Conservation (phyloP, 2,113 vertebrate genomes). For the Tetraodon nigroviridis region DNA sequence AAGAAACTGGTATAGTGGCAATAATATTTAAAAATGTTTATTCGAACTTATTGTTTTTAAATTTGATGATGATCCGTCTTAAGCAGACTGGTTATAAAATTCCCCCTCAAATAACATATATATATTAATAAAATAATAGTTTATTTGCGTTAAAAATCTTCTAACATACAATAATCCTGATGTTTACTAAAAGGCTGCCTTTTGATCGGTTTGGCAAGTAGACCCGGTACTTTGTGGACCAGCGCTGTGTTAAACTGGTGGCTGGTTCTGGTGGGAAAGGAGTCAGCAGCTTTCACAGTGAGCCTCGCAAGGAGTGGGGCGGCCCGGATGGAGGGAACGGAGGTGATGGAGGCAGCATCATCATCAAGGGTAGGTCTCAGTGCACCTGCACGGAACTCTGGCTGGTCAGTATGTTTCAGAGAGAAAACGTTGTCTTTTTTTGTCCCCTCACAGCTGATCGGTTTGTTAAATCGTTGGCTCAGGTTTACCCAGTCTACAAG, state of each 20-base stretch:
- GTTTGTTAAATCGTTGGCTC: slow-evolving; percentile 82
- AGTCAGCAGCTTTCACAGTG: slow-evolving; percentile 82
- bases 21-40: no score
- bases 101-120: no score
- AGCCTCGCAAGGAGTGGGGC: slow-evolving; percentile 90
- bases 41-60: no score
- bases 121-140: no score
- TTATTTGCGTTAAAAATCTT: no score
- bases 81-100: no score
- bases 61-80: no score
- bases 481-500: slow-evolving; percentile 75
- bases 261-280: slow-evolving; percentile 86
- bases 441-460: slow-evolving; percentile 72
- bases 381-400: background rate
- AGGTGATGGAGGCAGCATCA: slow-evolving; percentile 84
- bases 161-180: no score
- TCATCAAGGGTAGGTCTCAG: slow-evolving; percentile 81
- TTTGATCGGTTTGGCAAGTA: slow-evolving; percentile 40
- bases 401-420: background rate
- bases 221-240: slow-evolving; percentile 87
- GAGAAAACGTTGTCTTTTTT: background rate
- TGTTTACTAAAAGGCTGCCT: background rate
- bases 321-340: slow-evolving; percentile 95
- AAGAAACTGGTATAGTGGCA: slow-evolving; percentile 76
- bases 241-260: slow-evolving; percentile 77